Evolutionary conservation across 1,140 invertebrate species (phyloP), one percentile per base, ranked within the genome.

Genomic region (Myzus persicae): DNA sequence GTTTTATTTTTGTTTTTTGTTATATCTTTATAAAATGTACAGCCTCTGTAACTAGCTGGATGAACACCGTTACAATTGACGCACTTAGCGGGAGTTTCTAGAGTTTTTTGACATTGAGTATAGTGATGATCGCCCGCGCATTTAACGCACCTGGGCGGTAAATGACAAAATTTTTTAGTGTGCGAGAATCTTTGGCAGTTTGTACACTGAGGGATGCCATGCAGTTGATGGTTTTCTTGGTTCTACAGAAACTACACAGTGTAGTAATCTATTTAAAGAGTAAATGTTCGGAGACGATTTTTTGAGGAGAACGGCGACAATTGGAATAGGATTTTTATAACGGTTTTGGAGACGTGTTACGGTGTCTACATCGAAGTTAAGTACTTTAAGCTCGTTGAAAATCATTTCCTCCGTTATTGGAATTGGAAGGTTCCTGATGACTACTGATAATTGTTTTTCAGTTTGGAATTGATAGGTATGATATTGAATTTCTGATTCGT

Each of bases 311-410:
- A 90, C 36, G 3, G 38, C 24, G 3, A 90, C 89, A 31, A 90
- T 90, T 26, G 36, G 46, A n/a, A 90, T 90, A 24, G 88, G 48
- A 42, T 11, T 18, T 54, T 90, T 90, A 40, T 24, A 90, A 26
- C n/a, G 11, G 54, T 48, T 90, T 90, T 90, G 46, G 6, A 90
- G 22, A 20, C 88, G 88, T 38, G 88, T 90, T 9, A 90, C 87
- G 0, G 87, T 36, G 5, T 36, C 18, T 38, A 90, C 0, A 8
- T 38, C 36, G 20, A 54, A 90, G 4, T 90, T 40, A 24, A 38
- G 48, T 90, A 54, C 88, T 44, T 20, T 31, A 0, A 91, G 40
- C 0, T 22, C 11, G 42, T 42, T 42, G 42, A 42, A 42, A 42
- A 42, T 42, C 42, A 20, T 36, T 24, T 38, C 38, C 42, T 91